Percentiles rank a stretch among this genome's conserved stretches.
Conservation (phyloP, 2,888 invertebrate genomes). For the Hecatera dysodea region DNA sequence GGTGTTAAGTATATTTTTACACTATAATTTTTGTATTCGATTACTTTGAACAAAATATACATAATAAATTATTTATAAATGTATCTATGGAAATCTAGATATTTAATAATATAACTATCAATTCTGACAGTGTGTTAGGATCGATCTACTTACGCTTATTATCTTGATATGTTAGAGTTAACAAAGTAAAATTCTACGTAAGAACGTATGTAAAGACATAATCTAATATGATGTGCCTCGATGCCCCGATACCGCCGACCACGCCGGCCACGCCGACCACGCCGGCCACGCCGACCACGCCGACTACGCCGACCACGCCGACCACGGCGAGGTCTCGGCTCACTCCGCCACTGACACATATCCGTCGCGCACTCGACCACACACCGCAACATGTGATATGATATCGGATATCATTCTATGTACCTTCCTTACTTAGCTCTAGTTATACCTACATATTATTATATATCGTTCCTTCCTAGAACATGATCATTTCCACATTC, state of each 20-base stretch:
- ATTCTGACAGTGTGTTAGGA: slow-evolving; percentile 79
- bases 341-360: slow-evolving; percentile 37
- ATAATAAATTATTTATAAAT: slow-evolving; percentile 73
- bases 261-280: slow-evolving; percentile 22
- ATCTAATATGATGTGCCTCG: slow-evolving; percentile 86
- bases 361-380: slow-evolving; percentile 32
- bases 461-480: slow-evolving; percentile 81
- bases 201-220: slow-evolving; percentile 82
- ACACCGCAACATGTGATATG: slow-evolving; percentile 72
- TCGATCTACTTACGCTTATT: slow-evolving; percentile 89
- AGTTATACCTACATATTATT: slow-evolving; percentile 61
- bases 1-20: slow-evolving; percentile 82
- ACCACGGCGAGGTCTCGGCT: slow-evolving; percentile 1
- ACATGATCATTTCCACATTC: slow-evolving; percentile 73
- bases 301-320: slow-evolving; percentile 33
- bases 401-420: slow-evolving; percentile 81
- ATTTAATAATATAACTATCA: slow-evolving; percentile 70
- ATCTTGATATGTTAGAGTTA: slow-evolving; percentile 87
- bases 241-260: slow-evolving; percentile 77
- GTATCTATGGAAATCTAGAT: slow-evolving; percentile 72
- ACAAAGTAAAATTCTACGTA: slow-evolving; percentile 84
- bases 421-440: slow-evolving; percentile 77
- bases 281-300: slow-evolving; percentile 72
- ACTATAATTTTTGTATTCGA: slow-evolving; percentile 78
- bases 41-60: slow-evolving; percentile 72